Evolutionary conservation across 35 echinoderm and acorn worm species (phyloP).

Genomic region (Holothuria glaberrima): DNA sequence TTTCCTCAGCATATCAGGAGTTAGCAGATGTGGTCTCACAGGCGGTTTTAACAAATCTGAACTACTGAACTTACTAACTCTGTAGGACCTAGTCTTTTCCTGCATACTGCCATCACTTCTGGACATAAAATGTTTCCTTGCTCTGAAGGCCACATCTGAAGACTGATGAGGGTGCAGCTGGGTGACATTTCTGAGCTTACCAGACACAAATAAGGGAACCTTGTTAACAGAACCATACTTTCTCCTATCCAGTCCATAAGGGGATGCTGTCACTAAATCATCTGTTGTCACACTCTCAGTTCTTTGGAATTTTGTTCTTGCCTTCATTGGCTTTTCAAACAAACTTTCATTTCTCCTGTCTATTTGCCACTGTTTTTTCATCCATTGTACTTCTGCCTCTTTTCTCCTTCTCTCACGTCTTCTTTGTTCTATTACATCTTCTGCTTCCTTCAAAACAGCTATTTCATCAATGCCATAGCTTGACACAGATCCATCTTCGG

Average conservation of each 20-base stretch:
- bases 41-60: no score
- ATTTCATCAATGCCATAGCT: conserved; percentile 31
- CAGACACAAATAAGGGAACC: no score
- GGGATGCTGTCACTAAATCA: conserved; percentile 37
- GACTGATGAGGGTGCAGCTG: no score
- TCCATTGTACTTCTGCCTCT: neutral
- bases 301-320: neutral
- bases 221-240: no score
- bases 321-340: neutral
- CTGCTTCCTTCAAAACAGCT: conserved; percentile 24
- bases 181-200: no score
- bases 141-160: no score
- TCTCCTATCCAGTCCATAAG: neutral
- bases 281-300: conserved; percentile 47
- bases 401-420: neutral
- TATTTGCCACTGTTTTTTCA: neutral
- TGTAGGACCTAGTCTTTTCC: no score
- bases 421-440: conserved; percentile 7
- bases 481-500: neutral
- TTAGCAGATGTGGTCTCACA: no score
- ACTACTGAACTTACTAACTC: no score
- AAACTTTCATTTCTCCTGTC: conserved; percentile 43
- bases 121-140: no score
- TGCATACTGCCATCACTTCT: no score
- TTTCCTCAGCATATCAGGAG: no score